A percentile compares a stretch with the other conserved stretches of the same genome.
Evolutionary conservation across 2,888 invertebrate species (phyloP).

Genomic region (Drosophila koepferae): DNA sequence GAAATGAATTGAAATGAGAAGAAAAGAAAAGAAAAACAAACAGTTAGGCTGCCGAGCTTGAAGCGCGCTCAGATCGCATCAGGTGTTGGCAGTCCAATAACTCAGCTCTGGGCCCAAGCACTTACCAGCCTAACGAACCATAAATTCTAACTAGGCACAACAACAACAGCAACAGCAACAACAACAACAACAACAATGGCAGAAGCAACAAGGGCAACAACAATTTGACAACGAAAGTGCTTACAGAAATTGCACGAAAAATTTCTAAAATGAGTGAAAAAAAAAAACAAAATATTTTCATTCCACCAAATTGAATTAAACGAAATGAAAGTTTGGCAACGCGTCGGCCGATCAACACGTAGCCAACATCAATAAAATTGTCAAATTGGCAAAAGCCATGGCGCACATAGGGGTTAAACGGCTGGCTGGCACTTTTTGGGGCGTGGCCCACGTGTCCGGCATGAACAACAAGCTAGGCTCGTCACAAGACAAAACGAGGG

Average conservation of each 20-base stretch:
- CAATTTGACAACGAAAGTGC: slow-evolving; percentile 55
- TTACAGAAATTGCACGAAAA: slow-evolving; percentile 53
- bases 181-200: slow-evolving; percentile 4
- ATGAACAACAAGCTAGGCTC: slow-evolving; percentile 38
- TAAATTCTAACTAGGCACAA: slow-evolving; percentile 52
- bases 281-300: slow-evolving; percentile 34
- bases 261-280: slow-evolving; percentile 61
- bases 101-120: slow-evolving; percentile 37
- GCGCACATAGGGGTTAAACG: slow-evolving; percentile 40
- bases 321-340: slow-evolving; percentile 68
- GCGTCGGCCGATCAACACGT: slow-evolving; percentile 63
- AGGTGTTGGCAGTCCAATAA: slow-evolving; percentile 64
- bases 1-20: slow-evolving; percentile 39
- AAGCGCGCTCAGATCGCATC: slow-evolving; percentile 40
- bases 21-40: slow-evolving; percentile 25
- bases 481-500: slow-evolving; percentile 3
- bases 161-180: slow-evolving; percentile 23
- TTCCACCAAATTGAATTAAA: slow-evolving; percentile 60
- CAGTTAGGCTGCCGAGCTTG: slow-evolving; percentile 47
- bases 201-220: background rate
- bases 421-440: slow-evolving; percentile 31
- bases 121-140: slow-evolving; percentile 56
- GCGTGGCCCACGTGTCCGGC: slow-evolving; percentile 57
- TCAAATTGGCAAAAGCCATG: slow-evolving; percentile 69
- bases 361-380: slow-evolving; percentile 72